Base-by-base conservation (phyloP, 2,797 vertebrate genomes). In the Trichosurus vulpecula region DNA sequence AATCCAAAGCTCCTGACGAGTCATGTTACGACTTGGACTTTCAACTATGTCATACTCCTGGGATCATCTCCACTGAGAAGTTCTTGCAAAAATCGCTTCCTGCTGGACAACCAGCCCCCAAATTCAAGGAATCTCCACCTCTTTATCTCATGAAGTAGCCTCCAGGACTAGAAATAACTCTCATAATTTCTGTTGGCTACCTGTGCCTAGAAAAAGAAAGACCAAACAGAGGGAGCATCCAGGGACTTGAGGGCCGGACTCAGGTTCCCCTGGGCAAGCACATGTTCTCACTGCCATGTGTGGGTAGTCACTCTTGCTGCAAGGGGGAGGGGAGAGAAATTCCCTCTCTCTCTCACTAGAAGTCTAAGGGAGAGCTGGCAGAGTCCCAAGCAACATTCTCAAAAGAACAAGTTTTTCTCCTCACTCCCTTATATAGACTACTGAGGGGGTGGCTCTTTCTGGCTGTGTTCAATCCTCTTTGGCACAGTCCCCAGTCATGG, bases 391-490 rank as follows among this genome's bases (percentile, higher is more conserved):
- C 41, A 47, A 29, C 74, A 87, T 47, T 87, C 41, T 87, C 41
- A 87, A 87, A 87, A 87, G 74, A 87, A 87, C 74, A 87, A 87
- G 74, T 87, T 87, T 87, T 87, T 87, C 74, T 87, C 41, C 74
- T 87, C 22, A 12, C 41, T 87, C 74, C 74, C 74, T 87, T 87
- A 87, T 87, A 87, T 87, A 87, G 74, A 47, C 41, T 27, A 87
- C 41, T 87, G 74, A 87, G 74, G 74, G 74, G 74, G 74, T 87
- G 41, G 41, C 74, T 87, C 74, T 87, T 87, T 87, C 41, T 87
- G 74, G 74, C 74, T 87, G 41, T 87, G 22, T 87, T 87, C 74
- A 51, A 47, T 47, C 41, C 41, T 87, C 74, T 87, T 87, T 87
- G 74, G 74, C 74, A 87, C 74, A 12, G 22, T 51, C 74, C 74